These are phyloP conservation scores for Conger conger DNA, from an alignment of 2,113 vertebrate genomes.

Conservation along the genomic window DNA sequence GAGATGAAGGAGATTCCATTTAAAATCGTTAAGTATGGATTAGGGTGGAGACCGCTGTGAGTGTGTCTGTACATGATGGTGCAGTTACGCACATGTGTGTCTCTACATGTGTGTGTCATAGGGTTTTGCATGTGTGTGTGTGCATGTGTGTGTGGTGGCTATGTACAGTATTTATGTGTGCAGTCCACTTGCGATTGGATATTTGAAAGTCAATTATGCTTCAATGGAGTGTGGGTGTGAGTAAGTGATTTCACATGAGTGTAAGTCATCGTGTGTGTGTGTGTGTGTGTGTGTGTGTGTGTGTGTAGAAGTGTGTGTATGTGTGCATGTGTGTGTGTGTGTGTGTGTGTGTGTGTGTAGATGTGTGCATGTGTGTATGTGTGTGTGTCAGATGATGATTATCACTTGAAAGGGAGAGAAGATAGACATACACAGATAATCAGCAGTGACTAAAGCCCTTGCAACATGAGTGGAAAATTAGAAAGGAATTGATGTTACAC, in stretches of 20 bases:
- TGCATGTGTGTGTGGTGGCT: constrained; percentile 8
- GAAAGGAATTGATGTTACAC: background rate
- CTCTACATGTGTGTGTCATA: background rate
- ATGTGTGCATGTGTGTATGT: background rate
- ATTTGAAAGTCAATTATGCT: no score
- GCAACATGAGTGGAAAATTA: background rate
- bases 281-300: background rate
- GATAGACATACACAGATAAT: background rate
- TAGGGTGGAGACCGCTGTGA: background rate
- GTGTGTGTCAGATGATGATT: background rate
- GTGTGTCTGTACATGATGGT: background rate
- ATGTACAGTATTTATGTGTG: background rate
- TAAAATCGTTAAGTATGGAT: background rate
- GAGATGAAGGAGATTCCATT: background rate
- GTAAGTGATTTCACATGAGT: background rate
- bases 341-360: background rate
- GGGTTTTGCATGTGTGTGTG: background rate
- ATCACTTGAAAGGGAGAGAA: background rate
- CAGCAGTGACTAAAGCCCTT: background rate
- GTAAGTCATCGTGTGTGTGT: background rate
- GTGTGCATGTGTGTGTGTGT: constrained; percentile 27
- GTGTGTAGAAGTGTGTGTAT: background rate
- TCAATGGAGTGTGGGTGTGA: background rate
- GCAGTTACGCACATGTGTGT: background rate
- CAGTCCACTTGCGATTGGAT: background rate